Evolutionary conservation across 2,797 vertebrate genomes (phyloP).

Genomic region (Cottoperca gobio): DNA sequence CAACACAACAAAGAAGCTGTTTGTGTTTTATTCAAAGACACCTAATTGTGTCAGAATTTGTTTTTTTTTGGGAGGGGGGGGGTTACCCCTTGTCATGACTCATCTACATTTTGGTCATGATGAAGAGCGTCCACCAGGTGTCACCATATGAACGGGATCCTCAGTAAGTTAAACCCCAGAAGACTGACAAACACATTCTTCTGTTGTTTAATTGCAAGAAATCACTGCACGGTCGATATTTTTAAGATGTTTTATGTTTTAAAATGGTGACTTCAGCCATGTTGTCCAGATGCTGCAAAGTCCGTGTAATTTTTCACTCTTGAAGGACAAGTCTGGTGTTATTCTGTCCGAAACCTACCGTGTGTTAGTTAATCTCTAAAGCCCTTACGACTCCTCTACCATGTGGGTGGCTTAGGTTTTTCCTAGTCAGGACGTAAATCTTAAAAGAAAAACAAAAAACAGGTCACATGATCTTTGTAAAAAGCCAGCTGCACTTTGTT

Average conservation of each 20-base stretch:
- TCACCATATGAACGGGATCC: slow-evolving; percentile 33
- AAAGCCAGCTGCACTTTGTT: not conserved
- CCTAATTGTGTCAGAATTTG: not conserved
- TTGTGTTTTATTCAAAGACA: too few relatives aligned
- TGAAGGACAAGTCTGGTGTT: not conserved
- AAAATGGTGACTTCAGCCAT: not conserved
- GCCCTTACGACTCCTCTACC: not conserved
- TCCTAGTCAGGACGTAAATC: not conserved
- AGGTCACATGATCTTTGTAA: not conserved
- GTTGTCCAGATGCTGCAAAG: slow-evolving; percentile 15
- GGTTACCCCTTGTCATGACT: not conserved
- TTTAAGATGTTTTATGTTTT: not conserved
- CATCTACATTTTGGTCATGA: not conserved
- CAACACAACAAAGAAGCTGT: too few relatives aligned
- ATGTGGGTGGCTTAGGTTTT: not conserved
- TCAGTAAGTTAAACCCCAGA: too few relatives aligned
- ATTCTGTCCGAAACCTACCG: not conserved
- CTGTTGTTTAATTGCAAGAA: not conserved
- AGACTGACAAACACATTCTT: not conserved
- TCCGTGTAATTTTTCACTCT: not conserved
- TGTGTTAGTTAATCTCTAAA: not conserved
- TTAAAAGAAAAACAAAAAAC: not conserved
- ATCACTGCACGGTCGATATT: not conserved
- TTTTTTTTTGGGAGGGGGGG: not conserved
- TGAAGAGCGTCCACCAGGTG: slow-evolving; percentile 55